Evolutionary conservation across 2,113 vertebrate genomes (phyloP).

Genomic region (Candoia aspera): DNA sequence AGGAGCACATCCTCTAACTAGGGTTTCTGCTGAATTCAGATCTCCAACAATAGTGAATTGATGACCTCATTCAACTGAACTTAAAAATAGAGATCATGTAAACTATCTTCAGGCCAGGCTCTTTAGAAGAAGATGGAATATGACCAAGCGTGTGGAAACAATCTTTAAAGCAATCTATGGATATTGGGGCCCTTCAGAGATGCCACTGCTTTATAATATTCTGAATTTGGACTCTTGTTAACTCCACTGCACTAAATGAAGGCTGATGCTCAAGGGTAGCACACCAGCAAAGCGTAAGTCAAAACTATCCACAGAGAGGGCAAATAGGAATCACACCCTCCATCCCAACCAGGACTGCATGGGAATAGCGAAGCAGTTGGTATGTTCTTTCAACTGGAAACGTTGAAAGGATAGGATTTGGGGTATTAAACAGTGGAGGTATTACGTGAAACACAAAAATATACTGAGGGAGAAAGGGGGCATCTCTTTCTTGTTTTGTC

Average conservation of each 20-base stretch:
- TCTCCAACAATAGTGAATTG: too few species aligned
- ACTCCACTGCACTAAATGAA: background rate
- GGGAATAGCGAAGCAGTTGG: conserved; percentile 1
- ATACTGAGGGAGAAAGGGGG: background rate
- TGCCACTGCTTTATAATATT: background rate
- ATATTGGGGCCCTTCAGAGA: background rate
- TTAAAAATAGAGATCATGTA: background rate
- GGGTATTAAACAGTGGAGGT: background rate
- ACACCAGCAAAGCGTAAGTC: background rate
- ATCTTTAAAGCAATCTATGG: background rate
- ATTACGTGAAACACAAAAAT: background rate
- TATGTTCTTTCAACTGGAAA: background rate
- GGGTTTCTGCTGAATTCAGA: too few species aligned
- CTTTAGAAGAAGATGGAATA: background rate
- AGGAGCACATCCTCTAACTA: too few species aligned
- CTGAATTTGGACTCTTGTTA: background rate
- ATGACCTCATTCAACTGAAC: background rate
- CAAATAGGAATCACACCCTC: conserved; percentile 25
- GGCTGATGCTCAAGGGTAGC: background rate
- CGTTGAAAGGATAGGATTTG: background rate
- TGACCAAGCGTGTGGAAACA: background rate
- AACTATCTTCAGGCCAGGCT: background rate
- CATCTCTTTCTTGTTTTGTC: background rate
- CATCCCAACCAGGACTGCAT: background rate
- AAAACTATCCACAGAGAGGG: background rate